A percentile compares a stretch with the other conserved stretches of the same genome.
Conservation (phyloP, 2,797 vertebrate species). For the Poecilia gillii region DNA sequence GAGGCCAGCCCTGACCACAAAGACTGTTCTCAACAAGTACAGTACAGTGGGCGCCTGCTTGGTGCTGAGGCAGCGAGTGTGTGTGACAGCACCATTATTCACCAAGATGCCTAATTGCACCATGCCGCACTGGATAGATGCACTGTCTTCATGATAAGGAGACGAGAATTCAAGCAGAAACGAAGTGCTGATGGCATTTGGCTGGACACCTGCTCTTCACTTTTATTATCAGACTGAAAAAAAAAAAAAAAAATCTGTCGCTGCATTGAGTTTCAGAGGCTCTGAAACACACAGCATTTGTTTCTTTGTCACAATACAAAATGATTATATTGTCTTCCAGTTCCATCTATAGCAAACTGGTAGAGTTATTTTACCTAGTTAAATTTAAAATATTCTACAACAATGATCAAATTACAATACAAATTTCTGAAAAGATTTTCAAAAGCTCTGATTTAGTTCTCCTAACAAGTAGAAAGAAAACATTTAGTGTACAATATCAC, state of each 20-base stretch:
- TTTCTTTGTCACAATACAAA: neutral
- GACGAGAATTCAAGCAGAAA: conserved; percentile 38
- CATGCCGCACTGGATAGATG: conserved; percentile 50
- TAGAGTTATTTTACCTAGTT: neutral
- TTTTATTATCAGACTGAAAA: neutral
- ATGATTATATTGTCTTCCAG: neutral
- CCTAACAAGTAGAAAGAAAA: neutral
- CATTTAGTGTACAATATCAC: neutral
- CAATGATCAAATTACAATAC: neutral
- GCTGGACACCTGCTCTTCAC: conserved; percentile 5
- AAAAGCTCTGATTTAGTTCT: neutral
- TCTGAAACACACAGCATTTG: neutral
- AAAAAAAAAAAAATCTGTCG: neutral
- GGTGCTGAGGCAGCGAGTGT: conserved; percentile 77
- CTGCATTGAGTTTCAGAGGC: conserved; percentile 7
- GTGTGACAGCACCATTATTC: conserved; percentile 81
- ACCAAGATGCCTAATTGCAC: conserved; percentile 73
- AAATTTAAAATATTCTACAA: neutral
- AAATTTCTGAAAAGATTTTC: neutral
- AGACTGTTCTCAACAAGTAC: conserved; percentile 70
- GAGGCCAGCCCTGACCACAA: conserved; percentile 67
- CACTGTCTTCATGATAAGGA: conserved; percentile 45
- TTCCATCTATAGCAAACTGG: neutral
- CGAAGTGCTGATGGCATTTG: conserved; percentile 8
- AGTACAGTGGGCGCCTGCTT: conserved; percentile 67